Conservation (phyloP, 2,113 vertebrate genomes). For the Toxotes jaculatrix region DNA sequence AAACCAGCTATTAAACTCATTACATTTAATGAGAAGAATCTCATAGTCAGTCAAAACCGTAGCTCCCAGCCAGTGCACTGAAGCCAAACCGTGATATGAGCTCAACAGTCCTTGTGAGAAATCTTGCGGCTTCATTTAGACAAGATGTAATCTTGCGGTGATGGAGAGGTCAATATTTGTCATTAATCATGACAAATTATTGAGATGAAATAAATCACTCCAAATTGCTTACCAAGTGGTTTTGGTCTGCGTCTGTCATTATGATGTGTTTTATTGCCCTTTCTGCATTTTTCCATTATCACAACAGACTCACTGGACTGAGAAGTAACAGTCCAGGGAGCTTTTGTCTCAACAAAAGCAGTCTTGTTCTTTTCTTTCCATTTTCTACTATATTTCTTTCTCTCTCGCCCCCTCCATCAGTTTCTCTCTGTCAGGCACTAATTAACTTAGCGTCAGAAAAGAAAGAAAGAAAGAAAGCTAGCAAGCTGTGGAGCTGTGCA, state of each 20-base stretch:
- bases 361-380: slow-evolving; percentile 49
- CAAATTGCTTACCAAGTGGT: slow-evolving; percentile 14
- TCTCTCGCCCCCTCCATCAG: slow-evolving; percentile 40
- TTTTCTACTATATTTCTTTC: slow-evolving; percentile 42
- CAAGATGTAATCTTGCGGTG: slow-evolving; percentile 24
- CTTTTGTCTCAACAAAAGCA: slow-evolving; percentile 45
- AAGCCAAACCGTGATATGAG: background rate
- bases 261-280: slow-evolving; percentile 44
- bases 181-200: slow-evolving; percentile 48
- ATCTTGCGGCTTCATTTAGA: slow-evolving; percentile 22
- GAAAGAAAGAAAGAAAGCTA: slow-evolving; percentile 69
- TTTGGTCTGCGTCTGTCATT: slow-evolving; percentile 18
- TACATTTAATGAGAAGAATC: slow-evolving; percentile 20
- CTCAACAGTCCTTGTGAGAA: background rate
- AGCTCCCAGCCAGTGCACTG: background rate
- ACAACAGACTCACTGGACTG: slow-evolving; percentile 14
- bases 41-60: background rate
- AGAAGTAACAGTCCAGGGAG: slow-evolving; percentile 2
- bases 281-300: slow-evolving; percentile 55
- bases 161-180: slow-evolving; percentile 38
- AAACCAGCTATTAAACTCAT: slow-evolving; percentile 4
- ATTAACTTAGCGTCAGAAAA: slow-evolving; percentile 77
- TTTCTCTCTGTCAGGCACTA: slow-evolving; percentile 78
- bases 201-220: slow-evolving; percentile 49
- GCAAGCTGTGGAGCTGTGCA: slow-evolving; percentile 56